Percentiles rank a stretch among this genome's conserved stretches.
Evolutionary conservation across 2,888 invertebrate genomes (phyloP).

Genomic region (Athetis lepigone): DNA sequence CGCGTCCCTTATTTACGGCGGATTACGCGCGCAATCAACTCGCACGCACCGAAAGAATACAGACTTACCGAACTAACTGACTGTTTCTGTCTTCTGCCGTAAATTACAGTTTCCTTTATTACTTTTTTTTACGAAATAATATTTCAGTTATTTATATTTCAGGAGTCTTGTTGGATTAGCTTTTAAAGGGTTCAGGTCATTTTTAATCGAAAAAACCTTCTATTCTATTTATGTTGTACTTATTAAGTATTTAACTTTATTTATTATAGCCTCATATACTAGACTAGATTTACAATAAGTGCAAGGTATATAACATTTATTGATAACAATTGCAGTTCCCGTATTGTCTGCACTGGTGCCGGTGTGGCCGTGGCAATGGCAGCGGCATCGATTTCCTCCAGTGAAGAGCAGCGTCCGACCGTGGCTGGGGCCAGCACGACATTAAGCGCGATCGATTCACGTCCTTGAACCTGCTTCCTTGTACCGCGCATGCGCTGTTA

Average conservation of each 20-base stretch:
- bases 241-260: background rate
- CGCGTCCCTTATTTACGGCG: conserved; percentile 88
- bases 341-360: conserved; percentile 24
- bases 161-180: background rate
- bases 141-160: too few species aligned
- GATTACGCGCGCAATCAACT: conserved; percentile 87
- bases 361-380: conserved; percentile 78
- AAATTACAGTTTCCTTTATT: conserved; percentile 71
- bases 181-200: background rate
- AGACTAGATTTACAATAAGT: too few species aligned
- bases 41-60: conserved; percentile 70
- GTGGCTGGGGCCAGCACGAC: conserved; percentile 75
- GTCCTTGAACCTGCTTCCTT: conserved; percentile 84
- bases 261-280: background rate
- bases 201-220: conserved; percentile 11
- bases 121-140: conserved; percentile 21
- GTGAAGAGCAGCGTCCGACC: conserved; percentile 79
- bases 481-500: conserved; percentile 80
- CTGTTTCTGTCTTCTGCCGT: conserved; percentile 58
- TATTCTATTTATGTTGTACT: background rate
- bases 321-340: conserved; percentile 15
- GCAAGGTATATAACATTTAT: too few species aligned
- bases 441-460: conserved; percentile 82
- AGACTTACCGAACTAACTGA: conserved; percentile 55
- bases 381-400: conserved; percentile 72